Evolutionary conservation across 2,113 vertebrate species (phyloP).

Genomic region (Canis aureus): DNA sequence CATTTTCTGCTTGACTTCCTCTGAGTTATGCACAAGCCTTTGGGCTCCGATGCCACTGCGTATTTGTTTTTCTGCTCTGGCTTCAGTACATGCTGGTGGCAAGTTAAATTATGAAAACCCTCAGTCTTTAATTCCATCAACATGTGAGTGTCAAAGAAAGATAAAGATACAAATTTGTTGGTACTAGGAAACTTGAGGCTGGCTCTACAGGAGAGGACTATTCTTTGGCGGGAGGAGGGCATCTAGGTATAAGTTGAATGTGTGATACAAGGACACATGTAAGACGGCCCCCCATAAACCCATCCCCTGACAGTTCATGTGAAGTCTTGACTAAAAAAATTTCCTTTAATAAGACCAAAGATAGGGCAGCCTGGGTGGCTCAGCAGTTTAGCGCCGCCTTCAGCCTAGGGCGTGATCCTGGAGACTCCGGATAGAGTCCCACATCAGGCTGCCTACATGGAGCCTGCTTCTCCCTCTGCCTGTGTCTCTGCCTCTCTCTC

Average conservation of each 20-base stretch:
- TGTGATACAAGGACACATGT: background rate
- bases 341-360: background rate
- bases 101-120: slow-evolving; percentile 44
- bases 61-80: slow-evolving; percentile 51
- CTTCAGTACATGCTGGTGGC: slow-evolving; percentile 49
- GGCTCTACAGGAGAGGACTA: background rate
- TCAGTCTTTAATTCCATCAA: slow-evolving; percentile 66
- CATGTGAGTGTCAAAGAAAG: slow-evolving; percentile 59
- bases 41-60: background rate
- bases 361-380: background rate
- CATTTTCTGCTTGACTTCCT: slow-evolving; percentile 65
- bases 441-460: too few relatives aligned
- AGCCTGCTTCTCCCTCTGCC: too few relatives aligned
- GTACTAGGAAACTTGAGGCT: slow-evolving; percentile 8
- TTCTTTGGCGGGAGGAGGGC: too few relatives aligned
- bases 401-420: too few relatives aligned
- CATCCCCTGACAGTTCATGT: background rate
- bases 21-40: slow-evolving; percentile 54
- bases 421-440: too few relatives aligned
- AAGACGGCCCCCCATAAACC: background rate
- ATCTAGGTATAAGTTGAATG: background rate
- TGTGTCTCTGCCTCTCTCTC: too few relatives aligned
- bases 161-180: slow-evolving; percentile 48
- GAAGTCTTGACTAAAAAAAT: background rate
- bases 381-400: too few relatives aligned